These are phyloP conservation scores for Hyppa rectilinea DNA, from an alignment of 2,888 invertebrate genomes.

Conservation along the genomic window DNA sequence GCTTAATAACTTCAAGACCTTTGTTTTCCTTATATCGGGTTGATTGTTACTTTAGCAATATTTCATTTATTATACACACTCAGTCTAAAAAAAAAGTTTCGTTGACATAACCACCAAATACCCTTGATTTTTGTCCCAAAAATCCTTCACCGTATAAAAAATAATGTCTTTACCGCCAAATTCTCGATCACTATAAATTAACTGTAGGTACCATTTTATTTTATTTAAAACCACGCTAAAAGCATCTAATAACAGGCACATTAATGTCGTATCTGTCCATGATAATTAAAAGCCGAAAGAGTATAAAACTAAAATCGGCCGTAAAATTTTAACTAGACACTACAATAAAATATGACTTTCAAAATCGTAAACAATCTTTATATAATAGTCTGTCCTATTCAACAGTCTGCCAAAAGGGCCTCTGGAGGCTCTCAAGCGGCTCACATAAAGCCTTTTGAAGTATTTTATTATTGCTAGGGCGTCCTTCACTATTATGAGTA, in stretches of 20 bases:
- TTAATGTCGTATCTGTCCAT: conserved; percentile 73
- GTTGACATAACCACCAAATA: neutral
- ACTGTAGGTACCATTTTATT: conserved; percentile 47
- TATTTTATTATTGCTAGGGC: conserved; percentile 83
- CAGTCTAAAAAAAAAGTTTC: neutral
- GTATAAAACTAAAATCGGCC: conserved; percentile 79
- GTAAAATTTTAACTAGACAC: conserved; percentile 80
- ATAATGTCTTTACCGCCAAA: neutral
- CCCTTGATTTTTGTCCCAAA: neutral
- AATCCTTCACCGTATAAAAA: neutral
- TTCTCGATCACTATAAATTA: conserved; percentile 57
- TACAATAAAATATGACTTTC: conserved; percentile 84
- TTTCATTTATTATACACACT: neutral
- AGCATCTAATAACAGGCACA: conserved; percentile 71
- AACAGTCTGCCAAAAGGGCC: conserved; percentile 65
- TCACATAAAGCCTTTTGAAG: conserved; percentile 73
- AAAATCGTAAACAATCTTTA: conserved; percentile 80
- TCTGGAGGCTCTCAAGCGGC: conserved; percentile 68
- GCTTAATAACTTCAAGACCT: too few relatives aligned
- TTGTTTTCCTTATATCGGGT: neutral
- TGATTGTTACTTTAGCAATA: neutral
- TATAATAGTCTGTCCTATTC: too few relatives aligned
- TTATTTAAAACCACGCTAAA: conserved; percentile 67
- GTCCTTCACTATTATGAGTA: conserved; percentile 81
- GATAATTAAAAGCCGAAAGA: conserved; percentile 77